Evolutionary conservation across 2,888 invertebrate species (phyloP), one percentile per base, ranked within the genome.

Genomic region (Chalcis sispes): DNA sequence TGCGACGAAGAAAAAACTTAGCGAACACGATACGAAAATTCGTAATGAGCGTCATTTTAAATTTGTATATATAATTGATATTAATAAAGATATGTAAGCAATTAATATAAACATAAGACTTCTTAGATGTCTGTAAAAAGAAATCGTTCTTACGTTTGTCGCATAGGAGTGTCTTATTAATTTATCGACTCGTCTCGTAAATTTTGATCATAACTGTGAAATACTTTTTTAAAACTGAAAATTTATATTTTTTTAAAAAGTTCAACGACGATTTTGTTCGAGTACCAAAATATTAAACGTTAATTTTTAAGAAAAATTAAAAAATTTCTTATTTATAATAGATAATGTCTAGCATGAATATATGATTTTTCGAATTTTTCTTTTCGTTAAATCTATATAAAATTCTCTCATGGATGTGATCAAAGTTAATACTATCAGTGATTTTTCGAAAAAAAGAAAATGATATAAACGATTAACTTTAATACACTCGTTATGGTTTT

Each of bases 1-100:
- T 69, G 69, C 58, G 70, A 50, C 27, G 46, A 70, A 46, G 48
- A 69, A 18, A n/a, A n/a, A 64, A 75, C 13, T 71, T 75, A 65
- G 64, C 62, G 50, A 61, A 50, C n/a, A 46, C 29, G 62, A 66
- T 67, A 61, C 29, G 61, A 61, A 15, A 58, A 27, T 50, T 77
- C 71, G 61, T 77, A 84, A 80, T 84, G 82, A 80, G 81, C 80
- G 80, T 83, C 83, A 85, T 86, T 85, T 84, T 83, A 84, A 86
- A 86, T 85, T 86, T 87, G 87, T 87, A 87, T 84, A 87, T 87
- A 86, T 85, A 86, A 87, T 85, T 86, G 84, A 85, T 85, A 86
- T 85, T 84, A 71, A 87, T 85, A 85, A 87, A 87, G 81, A 87
- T 85, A 85, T 82, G 83, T 83, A 85, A 85, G 82, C 82, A 83